A percentile compares a stretch with the other conserved stretches of the same genome.
phyloP scores from a whole-genome alignment of 2,113 vertebrate species.

The Phyllostomus hastatus region DNA sequence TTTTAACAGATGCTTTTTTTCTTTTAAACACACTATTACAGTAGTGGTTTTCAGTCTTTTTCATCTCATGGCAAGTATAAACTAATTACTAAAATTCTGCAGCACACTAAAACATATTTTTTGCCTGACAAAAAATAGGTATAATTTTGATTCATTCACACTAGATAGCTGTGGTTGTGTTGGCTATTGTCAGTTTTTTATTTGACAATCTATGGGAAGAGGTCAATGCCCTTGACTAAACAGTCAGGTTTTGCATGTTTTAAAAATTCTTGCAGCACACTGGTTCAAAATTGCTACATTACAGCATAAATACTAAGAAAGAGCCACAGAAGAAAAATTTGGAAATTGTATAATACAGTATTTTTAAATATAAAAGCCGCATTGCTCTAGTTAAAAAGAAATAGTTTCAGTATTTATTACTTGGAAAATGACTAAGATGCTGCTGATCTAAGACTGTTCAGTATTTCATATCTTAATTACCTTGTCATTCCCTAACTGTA shows the following conservation, averaged over 20 bases:
- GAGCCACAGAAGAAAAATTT: not conserved
- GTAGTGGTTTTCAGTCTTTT: not conserved
- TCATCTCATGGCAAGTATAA: not conserved
- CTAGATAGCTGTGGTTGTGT: not conserved
- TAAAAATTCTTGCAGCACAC: not conserved
- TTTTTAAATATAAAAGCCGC: slow-evolving; percentile 13
- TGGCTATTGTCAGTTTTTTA: not conserved
- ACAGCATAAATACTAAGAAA: slow-evolving; percentile 10
- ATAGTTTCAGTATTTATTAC: slow-evolving; percentile 6
- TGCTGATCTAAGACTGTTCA: not conserved
- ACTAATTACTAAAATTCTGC: not conserved
- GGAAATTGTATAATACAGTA: not conserved
- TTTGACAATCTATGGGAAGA: not conserved
- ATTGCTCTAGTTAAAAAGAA: slow-evolving; percentile 23
- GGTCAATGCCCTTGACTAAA: not conserved
- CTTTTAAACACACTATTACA: slow-evolving; percentile 24
- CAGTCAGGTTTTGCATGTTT: not conserved
- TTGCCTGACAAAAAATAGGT: not conserved
- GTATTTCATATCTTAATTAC: slow-evolving; percentile 40
- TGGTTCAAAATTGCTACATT: not conserved
- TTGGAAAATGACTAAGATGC: slow-evolving; percentile 44
- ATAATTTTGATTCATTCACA: not conserved
- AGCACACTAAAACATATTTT: not conserved
- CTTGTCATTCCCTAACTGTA: slow-evolving; percentile 3
- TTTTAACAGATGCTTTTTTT: not conserved